phyloP scores from a whole-genome alignment of 2,888 invertebrate genomes.

The Amphipyra tragopoginis region DNA sequence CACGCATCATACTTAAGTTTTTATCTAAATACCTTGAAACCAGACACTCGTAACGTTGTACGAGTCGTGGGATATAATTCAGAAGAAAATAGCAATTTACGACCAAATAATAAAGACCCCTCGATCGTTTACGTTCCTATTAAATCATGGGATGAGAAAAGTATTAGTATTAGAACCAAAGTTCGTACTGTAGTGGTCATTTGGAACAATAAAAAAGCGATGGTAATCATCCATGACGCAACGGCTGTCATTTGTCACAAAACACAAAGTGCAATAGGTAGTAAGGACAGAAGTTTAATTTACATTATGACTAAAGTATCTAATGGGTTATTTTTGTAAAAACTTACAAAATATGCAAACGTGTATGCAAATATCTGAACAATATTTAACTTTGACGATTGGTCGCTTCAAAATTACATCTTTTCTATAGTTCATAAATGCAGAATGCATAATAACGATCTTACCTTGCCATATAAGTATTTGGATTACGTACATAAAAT shows the following conservation, averaged over 20 bases:
- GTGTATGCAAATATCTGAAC: background rate
- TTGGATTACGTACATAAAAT: slow-evolving; percentile 3
- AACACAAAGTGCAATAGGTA: slow-evolving; percentile 12
- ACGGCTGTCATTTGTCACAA: slow-evolving; percentile 42
- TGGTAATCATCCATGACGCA: slow-evolving; percentile 40
- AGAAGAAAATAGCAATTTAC: slow-evolving; percentile 42
- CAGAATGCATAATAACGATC: background rate
- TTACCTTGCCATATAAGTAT: background rate
- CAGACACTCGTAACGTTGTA: slow-evolving; percentile 50
- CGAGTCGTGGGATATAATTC: slow-evolving; percentile 57
- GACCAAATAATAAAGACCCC: slow-evolving; percentile 42
- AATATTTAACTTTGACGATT: background rate
- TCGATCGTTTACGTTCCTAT: slow-evolving; percentile 24
- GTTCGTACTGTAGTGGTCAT: slow-evolving; percentile 42
- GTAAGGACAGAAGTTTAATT: slow-evolving; percentile 16
- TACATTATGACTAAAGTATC: background rate
- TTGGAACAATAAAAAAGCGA: slow-evolving; percentile 36
- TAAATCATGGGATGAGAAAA: slow-evolving; percentile 30
- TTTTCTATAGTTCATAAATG: background rate
- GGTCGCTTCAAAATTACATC: background rate
- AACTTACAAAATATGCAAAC: background rate
- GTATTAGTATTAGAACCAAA: slow-evolving; percentile 46
- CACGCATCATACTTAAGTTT: slow-evolving; percentile 64
- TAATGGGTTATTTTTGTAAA: background rate
- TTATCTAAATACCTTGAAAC: slow-evolving; percentile 66